phyloP scores from a whole-genome alignment of 1,140 invertebrate species.

The Dinoponera quadriceps region DNA sequence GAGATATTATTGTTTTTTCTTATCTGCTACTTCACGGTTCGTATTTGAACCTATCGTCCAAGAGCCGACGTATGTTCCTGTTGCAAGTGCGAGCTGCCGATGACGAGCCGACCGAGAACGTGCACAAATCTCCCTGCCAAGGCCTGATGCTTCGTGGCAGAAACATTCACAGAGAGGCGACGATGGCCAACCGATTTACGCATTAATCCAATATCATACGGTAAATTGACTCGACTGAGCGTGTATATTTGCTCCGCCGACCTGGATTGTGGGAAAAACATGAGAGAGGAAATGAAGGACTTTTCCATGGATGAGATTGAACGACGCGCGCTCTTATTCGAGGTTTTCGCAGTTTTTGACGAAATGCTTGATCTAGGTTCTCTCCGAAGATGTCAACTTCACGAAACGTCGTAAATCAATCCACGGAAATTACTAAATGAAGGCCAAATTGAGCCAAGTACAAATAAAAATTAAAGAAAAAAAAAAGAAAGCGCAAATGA shows the following conservation, averaged over 20 bases:
- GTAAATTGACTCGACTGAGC: background rate
- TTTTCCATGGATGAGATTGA: too few species aligned
- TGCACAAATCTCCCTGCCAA: conserved; percentile 86
- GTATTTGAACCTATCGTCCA: conserved; percentile 86
- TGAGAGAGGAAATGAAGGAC: too few species aligned
- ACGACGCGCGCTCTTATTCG: too few species aligned
- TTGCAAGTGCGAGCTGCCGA: conserved; percentile 86
- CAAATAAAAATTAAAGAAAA: too few species aligned
- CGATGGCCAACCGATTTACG: conserved; percentile 80
- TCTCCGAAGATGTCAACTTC: too few species aligned
- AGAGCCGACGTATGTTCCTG: conserved; percentile 87
- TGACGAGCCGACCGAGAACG: conserved; percentile 84
- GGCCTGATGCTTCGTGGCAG: conserved; percentile 85
- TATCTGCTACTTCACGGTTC: conserved; percentile 88
- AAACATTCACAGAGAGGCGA: conserved; percentile 82
- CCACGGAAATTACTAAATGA: too few species aligned
- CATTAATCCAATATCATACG: conserved; percentile 54
- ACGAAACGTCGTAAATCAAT: too few species aligned
- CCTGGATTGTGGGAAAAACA: background rate
- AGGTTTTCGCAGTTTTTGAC: too few species aligned
- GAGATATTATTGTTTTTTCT: conserved; percentile 88
- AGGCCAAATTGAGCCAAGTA: too few species aligned
- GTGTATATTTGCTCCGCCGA: background rate
- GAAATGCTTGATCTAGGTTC: too few species aligned
- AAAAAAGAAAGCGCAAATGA: too few species aligned